These are phyloP conservation scores for Argya squamiceps DNA, from an alignment of 2,797 vertebrate genomes.

Conservation along the genomic window DNA sequence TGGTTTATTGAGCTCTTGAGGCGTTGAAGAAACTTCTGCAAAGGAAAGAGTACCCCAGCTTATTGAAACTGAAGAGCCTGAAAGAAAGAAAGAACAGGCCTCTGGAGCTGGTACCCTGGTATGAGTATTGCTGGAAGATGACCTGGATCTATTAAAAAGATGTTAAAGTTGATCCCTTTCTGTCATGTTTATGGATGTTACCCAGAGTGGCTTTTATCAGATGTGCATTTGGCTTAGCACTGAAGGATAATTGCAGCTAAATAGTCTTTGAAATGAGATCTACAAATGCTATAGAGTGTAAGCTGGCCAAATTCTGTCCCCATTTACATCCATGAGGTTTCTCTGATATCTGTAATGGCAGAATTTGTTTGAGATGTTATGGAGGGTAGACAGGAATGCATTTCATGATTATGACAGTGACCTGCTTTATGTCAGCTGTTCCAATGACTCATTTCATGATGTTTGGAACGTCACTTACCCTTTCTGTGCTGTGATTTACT, in stretches of 20 bases:
- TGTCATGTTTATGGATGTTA: conserved; percentile 19
- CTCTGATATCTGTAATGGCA: not conserved
- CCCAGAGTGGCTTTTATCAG: conserved; percentile 14
- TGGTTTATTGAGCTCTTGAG: not conserved
- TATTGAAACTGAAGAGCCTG: not conserved
- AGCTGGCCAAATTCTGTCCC: not conserved
- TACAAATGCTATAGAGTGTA: not conserved
- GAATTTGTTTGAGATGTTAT: conserved; percentile 2
- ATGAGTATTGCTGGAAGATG: not conserved
- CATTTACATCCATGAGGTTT: not conserved
- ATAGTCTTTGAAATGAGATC: conserved; percentile 24
- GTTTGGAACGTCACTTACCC: not conserved
- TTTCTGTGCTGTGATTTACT: not conserved
- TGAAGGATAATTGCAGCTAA: conserved; percentile 40
- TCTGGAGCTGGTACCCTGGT: not conserved
- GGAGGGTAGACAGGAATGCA: not conserved
- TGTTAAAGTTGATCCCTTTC: not conserved
- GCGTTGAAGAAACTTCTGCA: not conserved
- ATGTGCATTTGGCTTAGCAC: conserved; percentile 29
- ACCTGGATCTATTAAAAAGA: not conserved
- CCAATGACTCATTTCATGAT: not conserved
- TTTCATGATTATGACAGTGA: not conserved
- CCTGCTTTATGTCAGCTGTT: not conserved
- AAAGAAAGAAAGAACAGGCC: not conserved
- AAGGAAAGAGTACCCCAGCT: not conserved